Conservation (phyloP, 2,113 vertebrate genomes). For the Chloebia gouldiae region DNA sequence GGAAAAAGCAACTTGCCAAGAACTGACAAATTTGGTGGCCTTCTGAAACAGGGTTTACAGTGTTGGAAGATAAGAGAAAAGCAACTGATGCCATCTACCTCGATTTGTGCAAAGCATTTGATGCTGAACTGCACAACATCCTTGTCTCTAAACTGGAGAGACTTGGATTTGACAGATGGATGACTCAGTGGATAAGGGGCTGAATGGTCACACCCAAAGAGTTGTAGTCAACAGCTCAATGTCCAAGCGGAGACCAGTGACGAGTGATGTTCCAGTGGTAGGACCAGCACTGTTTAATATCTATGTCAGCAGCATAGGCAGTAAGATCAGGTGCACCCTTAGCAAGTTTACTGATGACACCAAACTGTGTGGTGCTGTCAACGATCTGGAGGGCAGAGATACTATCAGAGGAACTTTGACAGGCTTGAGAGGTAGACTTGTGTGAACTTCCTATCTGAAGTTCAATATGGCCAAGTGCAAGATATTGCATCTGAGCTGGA, state of each 20-base stretch:
- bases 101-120: neutral
- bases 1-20: neutral
- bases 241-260: neutral
- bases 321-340: neutral
- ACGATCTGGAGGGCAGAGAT: neutral
- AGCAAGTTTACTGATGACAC: neutral
- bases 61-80: neutral
- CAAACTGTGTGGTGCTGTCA: neutral
- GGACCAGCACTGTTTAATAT: neutral
- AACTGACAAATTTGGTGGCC: neutral
- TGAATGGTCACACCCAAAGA: neutral
- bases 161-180: neutral
- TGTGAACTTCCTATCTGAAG: neutral
- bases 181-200: neutral
- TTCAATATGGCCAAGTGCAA: neutral
- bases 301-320: neutral
- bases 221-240: neutral
- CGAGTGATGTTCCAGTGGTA: neutral
- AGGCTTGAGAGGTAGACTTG: neutral
- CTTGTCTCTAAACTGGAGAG: neutral
- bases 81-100: neutral
- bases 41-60: neutral
- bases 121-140: neutral
- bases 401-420: neutral
- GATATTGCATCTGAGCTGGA: rapidly evolving